A percentile compares a stretch with the other conserved stretches of the same genome.
These are phyloP conservation scores for Formica selysi DNA, from an alignment of 1,140 invertebrate species.

Conservation along the genomic window DNA sequence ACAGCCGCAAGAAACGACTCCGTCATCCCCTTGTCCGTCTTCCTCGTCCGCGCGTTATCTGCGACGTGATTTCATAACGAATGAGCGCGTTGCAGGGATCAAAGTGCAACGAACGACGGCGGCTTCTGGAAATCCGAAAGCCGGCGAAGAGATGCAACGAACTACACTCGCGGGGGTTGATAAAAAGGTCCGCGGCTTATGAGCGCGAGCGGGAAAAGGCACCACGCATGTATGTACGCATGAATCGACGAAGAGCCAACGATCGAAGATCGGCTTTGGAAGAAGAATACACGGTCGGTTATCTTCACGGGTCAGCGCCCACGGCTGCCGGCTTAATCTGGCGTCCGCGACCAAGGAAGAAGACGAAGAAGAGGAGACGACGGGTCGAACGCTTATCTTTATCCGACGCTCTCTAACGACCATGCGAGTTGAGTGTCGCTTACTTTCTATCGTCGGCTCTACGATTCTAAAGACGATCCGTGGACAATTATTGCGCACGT, in stretches of 20 bases:
- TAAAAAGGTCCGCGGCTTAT: constrained; percentile 79
- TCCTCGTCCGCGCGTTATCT: constrained; percentile 49
- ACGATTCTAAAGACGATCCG: constrained; percentile 2
- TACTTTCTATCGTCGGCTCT: constrained; percentile 31
- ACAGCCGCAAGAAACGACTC: constrained; percentile 1
- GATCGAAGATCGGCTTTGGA: constrained; percentile 75
- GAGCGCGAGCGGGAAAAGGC: constrained; percentile 48
- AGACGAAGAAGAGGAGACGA: constrained; percentile 66
- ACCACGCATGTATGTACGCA: constrained; percentile 49
- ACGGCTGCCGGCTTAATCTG: constrained; percentile 83
- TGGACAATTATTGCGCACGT: constrained; percentile 59
- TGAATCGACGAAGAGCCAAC: constrained; percentile 61
- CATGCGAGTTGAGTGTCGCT: constrained; percentile 59
- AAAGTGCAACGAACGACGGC: constrained; percentile 81
- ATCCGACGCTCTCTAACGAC: constrained; percentile 71
- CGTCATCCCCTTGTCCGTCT: constrained; percentile 53
- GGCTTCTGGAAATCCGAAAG: constrained; percentile 78
- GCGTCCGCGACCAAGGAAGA: constrained; percentile 76
- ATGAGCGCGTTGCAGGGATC: constrained; percentile 58
- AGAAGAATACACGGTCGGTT: constrained; percentile 74
- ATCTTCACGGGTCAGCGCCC: constrained; percentile 85
- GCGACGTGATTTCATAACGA: constrained; percentile 46
- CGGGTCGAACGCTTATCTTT: constrained; percentile 76
- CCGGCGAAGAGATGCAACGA: constrained; percentile 43
- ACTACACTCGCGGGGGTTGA: constrained; percentile 73